phyloP scores from a whole-genome alignment of 2,113 vertebrate genomes.

The Apodemus sylvaticus region DNA sequence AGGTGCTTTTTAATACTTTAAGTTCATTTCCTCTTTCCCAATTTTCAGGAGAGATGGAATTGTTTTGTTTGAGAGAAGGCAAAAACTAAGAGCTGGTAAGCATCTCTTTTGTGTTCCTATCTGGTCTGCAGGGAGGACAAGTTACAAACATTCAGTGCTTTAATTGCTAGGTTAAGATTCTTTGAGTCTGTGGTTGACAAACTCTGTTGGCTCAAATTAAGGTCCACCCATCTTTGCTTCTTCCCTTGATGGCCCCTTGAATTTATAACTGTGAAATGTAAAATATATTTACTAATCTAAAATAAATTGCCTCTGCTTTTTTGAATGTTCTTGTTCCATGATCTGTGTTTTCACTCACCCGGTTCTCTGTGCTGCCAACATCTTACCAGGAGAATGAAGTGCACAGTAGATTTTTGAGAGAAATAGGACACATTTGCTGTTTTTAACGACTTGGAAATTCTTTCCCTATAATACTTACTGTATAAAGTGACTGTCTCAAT shows the following conservation, averaged over 20 bases:
- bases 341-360: not conserved
- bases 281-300: not conserved
- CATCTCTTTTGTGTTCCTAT: not conserved
- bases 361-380: not conserved
- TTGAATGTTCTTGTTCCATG: too few species aligned
- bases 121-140: not conserved
- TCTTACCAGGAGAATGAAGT: not conserved
- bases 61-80: not conserved
- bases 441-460: not conserved
- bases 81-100: not conserved
- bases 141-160: not conserved
- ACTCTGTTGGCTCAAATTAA: not conserved
- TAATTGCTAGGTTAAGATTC: not conserved
- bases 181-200: not conserved
- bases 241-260: not conserved
- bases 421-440: not conserved
- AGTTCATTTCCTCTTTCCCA: not conserved
- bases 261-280: not conserved
- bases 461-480: not conserved
- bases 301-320: not conserved
- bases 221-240: not conserved
- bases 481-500: not conserved
- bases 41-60: not conserved
- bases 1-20: not conserved
- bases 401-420: not conserved